Conservation (phyloP, 2,113 vertebrate species). For the Aptenodytes patagonicus region DNA sequence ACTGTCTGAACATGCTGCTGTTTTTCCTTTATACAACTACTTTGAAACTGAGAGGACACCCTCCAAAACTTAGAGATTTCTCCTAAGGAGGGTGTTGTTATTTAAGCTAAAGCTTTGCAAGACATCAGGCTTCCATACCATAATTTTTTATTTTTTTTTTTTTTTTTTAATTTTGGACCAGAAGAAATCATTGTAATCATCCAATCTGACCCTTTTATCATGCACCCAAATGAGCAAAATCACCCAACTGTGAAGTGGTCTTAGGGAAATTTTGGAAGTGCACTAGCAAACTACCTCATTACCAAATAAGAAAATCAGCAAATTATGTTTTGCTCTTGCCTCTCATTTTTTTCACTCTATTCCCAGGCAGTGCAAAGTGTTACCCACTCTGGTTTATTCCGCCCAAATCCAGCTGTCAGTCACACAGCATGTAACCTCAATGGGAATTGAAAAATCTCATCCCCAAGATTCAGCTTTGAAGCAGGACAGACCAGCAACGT, state of each 20-base stretch:
- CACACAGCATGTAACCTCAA: slow-evolving; percentile 29
- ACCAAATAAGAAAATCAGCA: neutral
- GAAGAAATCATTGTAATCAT: neutral
- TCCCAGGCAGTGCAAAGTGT: neutral
- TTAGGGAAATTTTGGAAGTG: neutral
- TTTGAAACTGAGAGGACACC: neutral
- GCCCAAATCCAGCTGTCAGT: slow-evolving; percentile 22
- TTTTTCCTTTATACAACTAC: neutral
- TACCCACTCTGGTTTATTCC: neutral
- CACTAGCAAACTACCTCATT: neutral
- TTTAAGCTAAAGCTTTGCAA: neutral
- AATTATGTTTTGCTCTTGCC: neutral
- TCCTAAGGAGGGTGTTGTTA: neutral
- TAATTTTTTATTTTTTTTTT: neutral
- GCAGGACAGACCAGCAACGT: slow-evolving; percentile 25
- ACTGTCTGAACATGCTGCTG: neutral
- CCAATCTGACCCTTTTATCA: neutral
- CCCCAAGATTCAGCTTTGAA: slow-evolving; percentile 46
- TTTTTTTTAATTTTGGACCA: neutral
- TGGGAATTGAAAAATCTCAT: slow-evolving; percentile 27
- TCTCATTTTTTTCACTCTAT: neutral
- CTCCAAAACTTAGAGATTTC: neutral
- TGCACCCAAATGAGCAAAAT: neutral
- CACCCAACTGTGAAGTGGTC: neutral
- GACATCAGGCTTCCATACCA: neutral